Conservation (phyloP, 2,797 vertebrate genomes). For the Anguilla megastoma region DNA sequence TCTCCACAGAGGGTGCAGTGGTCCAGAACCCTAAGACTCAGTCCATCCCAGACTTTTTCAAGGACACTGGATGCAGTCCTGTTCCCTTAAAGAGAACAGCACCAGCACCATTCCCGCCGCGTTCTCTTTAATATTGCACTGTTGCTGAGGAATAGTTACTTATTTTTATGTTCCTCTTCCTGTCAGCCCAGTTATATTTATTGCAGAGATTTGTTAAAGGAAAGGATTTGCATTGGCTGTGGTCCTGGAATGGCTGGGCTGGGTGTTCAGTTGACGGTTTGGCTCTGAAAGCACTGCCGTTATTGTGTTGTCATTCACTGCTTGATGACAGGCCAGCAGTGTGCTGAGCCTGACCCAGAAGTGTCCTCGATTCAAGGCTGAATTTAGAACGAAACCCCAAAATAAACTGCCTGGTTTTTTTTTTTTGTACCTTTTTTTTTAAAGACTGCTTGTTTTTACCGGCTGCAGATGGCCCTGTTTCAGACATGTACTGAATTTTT, state of each 20-base stretch:
- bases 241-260: background rate
- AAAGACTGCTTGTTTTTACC: background rate
- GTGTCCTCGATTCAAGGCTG: background rate
- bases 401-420: background rate
- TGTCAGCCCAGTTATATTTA: background rate
- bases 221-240: background rate
- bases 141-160: background rate
- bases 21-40: background rate
- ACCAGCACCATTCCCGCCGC: background rate
- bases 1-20: background rate
- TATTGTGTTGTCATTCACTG: slow-evolving; percentile 8
- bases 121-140: background rate
- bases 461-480: background rate
- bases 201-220: background rate
- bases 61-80: background rate
- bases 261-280: background rate
- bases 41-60: background rate
- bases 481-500: background rate
- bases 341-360: background rate
- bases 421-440: background rate
- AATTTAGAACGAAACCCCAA: background rate
- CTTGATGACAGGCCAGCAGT: background rate
- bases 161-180: background rate
- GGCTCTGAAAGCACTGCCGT: background rate
- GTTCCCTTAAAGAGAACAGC: background rate